Percentiles rank a stretch among this genome's conserved stretches.
Evolutionary conservation across 2,113 vertebrate genomes (phyloP).

Genomic region (Prunella himalayana): DNA sequence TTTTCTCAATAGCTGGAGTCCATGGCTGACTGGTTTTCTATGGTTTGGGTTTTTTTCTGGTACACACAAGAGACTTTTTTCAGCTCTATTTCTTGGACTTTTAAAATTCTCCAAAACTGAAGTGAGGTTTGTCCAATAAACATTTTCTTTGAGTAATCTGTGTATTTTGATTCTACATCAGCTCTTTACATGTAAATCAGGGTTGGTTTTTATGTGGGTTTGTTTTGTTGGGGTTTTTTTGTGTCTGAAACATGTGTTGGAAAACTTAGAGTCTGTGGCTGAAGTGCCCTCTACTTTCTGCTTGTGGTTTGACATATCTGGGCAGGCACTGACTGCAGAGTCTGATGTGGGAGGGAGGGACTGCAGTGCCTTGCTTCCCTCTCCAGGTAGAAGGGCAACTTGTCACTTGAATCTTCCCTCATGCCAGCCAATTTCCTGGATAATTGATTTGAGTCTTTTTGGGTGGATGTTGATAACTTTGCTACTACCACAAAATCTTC

Average conservation of each 20-base stretch:
- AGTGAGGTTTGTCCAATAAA: conserved; percentile 60
- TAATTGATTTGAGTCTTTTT: conserved; percentile 75
- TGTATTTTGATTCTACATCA: conserved; percentile 50
- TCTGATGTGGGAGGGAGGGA: not conserved
- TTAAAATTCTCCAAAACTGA: conserved; percentile 61
- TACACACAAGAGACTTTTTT: conserved; percentile 43
- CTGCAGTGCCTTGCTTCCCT: not conserved
- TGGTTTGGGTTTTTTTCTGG: conserved; percentile 13
- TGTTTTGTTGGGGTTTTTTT: not conserved
- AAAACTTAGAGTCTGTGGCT: conserved; percentile 49
- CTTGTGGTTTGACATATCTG: not conserved
- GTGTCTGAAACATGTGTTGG: not conserved
- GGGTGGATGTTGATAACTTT: conserved; percentile 80
- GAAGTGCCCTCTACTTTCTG: conserved; percentile 45
- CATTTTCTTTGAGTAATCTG: conserved; percentile 67
- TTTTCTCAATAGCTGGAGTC: conserved; percentile 75
- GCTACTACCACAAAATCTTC: conserved; percentile 78
- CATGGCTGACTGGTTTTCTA: conserved; percentile 76
- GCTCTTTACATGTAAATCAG: conserved; percentile 54
- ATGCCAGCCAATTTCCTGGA: conserved; percentile 78
- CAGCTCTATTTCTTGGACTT: conserved; percentile 57
- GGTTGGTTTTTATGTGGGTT: not conserved
- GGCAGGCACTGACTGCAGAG: conserved; percentile 8
- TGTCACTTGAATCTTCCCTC: conserved; percentile 73
- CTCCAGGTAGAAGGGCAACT: not conserved